phyloP scores from a whole-genome alignment of 2,797 vertebrate species.

The Aphelocoma californica region DNA sequence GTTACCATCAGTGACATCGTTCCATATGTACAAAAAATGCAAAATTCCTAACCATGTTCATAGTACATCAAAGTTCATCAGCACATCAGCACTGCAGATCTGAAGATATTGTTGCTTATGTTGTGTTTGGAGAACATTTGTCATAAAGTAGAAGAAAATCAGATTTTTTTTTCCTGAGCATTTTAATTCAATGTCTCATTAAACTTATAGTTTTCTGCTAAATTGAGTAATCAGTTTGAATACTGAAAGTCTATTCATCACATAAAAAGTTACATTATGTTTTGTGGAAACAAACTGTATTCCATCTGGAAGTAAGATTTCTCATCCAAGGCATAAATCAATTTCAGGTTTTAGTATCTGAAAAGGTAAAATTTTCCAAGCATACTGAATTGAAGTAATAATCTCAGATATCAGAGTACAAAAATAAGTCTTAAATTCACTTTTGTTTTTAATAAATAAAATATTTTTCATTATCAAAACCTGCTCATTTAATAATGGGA shows the following conservation, averaged over 20 bases:
- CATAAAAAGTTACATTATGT: neutral
- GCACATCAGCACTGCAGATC: neutral
- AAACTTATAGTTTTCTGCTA: constrained; percentile 19
- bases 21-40: neutral
- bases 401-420: neutral
- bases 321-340: neutral
- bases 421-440: neutral
- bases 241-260: constrained; percentile 32
- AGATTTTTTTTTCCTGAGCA: neutral
- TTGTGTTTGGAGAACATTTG: neutral
- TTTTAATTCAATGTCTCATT: constrained; percentile 48
- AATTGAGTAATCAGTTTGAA: constrained; percentile 41
- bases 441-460: neutral
- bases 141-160: neutral
- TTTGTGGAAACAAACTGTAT: neutral
- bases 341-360: neutral
- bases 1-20: neutral
- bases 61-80: neutral
- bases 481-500: neutral
- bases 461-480: neutral
- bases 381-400: neutral
- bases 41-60: neutral
- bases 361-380: constrained; percentile 3
- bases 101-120: neutral
- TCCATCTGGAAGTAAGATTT: neutral